Evolutionary conservation across 2,797 vertebrate genomes (phyloP).

Genomic region (Arrhamphus sclerolepis): DNA sequence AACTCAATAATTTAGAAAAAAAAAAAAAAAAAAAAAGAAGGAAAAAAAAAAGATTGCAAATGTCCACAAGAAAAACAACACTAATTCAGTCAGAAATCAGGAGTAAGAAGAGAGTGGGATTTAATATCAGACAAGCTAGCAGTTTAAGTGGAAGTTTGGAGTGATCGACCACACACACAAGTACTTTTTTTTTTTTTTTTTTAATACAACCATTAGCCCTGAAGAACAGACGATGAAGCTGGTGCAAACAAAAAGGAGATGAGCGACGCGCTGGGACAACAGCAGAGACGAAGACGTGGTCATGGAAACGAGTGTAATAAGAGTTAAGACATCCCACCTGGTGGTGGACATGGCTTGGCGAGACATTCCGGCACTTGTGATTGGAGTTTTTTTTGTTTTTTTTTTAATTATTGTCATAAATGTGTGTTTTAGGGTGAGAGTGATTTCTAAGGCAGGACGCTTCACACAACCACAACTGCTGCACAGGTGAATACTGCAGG

Average conservation of each 20-base stretch:
- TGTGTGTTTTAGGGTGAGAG: conserved; percentile 41
- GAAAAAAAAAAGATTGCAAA: conserved; percentile 52
- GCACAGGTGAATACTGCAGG: conserved; percentile 32
- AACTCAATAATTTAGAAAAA: conserved; percentile 57
- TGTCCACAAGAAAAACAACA: conserved; percentile 74
- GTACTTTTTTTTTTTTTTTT: too few species aligned
- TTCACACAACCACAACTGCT: conserved; percentile 43
- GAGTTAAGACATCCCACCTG: conserved; percentile 79
- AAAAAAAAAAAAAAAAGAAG: conserved; percentile 51
- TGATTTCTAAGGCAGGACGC: conserved; percentile 67
- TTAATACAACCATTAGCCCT: conserved; percentile 60
- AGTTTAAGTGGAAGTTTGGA: conserved; percentile 61
- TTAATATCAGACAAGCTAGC: conserved; percentile 70
- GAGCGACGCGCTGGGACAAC: conserved; percentile 45
- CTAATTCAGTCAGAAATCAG: conserved; percentile 71
- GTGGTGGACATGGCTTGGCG: conserved; percentile 77
- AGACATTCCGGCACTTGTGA: conserved; percentile 84
- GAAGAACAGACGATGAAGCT: conserved; percentile 63
- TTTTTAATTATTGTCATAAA: conserved; percentile 63
- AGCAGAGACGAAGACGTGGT: conserved; percentile 36
- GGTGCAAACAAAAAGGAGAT: conserved; percentile 62
- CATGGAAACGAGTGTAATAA: conserved; percentile 64
- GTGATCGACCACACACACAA: conserved; percentile 62
- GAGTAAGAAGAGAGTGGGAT: conserved; percentile 72
- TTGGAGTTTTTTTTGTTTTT: conserved; percentile 69